Evolutionary conservation across 1,140 invertebrate species (phyloP), one percentile per base, ranked within the genome.

Genomic region (Zaprionus davidi): DNA sequence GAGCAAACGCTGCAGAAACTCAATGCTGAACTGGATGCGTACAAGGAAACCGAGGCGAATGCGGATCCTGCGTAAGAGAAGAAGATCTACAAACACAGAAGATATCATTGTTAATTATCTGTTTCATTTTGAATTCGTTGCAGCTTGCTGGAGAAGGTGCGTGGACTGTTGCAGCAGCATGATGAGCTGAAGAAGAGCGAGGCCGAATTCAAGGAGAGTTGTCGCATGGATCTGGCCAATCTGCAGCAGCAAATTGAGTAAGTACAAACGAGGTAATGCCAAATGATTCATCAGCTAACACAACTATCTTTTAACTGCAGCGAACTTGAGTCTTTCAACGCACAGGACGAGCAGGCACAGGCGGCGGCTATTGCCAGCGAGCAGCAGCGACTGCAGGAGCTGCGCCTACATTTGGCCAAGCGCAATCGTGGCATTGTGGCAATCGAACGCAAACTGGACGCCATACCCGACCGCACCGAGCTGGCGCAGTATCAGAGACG

Each of bases 401-500:
- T 95, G 55, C 94, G 95, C 82, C 90, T 96, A 63, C 94, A 95
- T 80, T 82, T 97, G 15, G 98, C 97, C 0, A 96, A 97, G 72
- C 95, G 96, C 77, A 98, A 98, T 93, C 94, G 97, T 68, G 95
- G 97, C 68, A 96, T 99, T 51, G 95, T 97, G 2, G 94, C 95
- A 2, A 94, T 97, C 75, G 96, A 95, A 86, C 94, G 96, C 74
- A 97, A 96, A 93, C 94, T 98, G 49, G 99, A 99, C 92, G 97
- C 98, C 84, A 95, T 99, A 62, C 99, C 99, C 0, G 96, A 97
- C 34, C 94, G 98, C 78, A 97, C 97, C 1, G 99, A 99, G 93
- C 93, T 99, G 20, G 95, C 97, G 55, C 98, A 99, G 92, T 99
- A 99, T 93, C 98, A 99, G 92, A 95, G 97, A 82, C 94, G 98